Conservation (phyloP, 2,113 vertebrate genomes). For the Tachysurus vachellii region DNA sequence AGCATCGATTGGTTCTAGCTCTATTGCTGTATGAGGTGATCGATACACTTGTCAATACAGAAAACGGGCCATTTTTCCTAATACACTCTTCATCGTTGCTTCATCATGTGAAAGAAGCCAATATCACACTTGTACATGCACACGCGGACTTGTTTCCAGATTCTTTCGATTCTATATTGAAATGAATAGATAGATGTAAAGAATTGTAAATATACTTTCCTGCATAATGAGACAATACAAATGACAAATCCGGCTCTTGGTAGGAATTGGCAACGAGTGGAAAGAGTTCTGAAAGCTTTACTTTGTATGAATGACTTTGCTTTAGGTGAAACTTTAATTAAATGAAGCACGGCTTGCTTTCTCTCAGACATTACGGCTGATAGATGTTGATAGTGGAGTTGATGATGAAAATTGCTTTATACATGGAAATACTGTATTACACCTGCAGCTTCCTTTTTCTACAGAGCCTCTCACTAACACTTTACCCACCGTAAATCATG, state of each 20-base stretch:
- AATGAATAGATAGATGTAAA: background rate
- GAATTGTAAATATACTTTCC: background rate
- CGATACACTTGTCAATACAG: background rate
- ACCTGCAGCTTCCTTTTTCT: background rate
- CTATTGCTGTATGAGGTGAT: background rate
- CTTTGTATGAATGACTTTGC: background rate
- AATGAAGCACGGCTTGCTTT: background rate
- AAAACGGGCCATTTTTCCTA: slow-evolving; percentile 2
- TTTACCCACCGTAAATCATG: slow-evolving; percentile 4
- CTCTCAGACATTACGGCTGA: background rate
- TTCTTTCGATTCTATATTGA: background rate
- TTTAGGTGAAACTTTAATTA: background rate
- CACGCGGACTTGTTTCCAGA: background rate
- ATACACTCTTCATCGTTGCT: background rate
- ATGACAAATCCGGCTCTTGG: background rate
- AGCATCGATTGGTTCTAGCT: slow-evolving; percentile 10
- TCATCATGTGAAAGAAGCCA: background rate
- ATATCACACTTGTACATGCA: background rate
- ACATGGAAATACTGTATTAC: background rate
- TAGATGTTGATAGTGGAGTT: background rate
- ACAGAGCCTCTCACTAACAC: background rate
- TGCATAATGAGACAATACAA: background rate
- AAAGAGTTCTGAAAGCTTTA: background rate
- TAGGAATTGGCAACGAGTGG: background rate
- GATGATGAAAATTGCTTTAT: background rate